A percentile compares a stretch with the other conserved stretches of the same genome.
phyloP scores from a whole-genome alignment of 2,113 vertebrate genomes.

The Pitta sordida region DNA sequence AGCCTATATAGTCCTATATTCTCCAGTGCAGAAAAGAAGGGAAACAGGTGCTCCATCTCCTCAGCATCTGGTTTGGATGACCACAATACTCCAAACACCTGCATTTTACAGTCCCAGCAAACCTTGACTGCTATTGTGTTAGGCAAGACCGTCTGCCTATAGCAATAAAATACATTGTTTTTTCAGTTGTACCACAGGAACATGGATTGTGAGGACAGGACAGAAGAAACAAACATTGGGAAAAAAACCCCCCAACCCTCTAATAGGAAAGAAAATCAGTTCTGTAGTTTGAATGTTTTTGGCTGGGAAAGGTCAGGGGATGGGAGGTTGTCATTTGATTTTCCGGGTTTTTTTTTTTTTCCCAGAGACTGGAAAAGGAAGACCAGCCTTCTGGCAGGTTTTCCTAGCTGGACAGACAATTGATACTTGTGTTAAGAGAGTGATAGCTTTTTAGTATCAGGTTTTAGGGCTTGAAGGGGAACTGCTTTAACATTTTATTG shows the following conservation, averaged over 20 bases:
- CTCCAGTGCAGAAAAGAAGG: constrained; percentile 66
- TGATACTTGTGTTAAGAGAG: background rate
- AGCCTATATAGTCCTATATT: background rate
- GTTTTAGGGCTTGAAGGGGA: constrained; percentile 22
- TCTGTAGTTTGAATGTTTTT: background rate
- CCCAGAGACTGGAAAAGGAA: background rate
- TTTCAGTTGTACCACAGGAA: constrained; percentile 66
- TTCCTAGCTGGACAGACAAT: background rate
- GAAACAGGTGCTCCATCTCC: constrained; percentile 76
- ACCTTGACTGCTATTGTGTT: constrained; percentile 75
- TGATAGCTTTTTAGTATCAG: background rate
- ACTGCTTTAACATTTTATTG: constrained; percentile 1
- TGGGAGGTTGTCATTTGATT: background rate
- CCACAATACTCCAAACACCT: constrained; percentile 77
- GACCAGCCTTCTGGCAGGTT: background rate
- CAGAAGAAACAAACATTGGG: constrained; percentile 61
- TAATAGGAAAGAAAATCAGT: constrained; percentile 22
- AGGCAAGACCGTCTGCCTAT: constrained; percentile 62
- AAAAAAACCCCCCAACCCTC: background rate
- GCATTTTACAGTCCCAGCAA: constrained; percentile 63
- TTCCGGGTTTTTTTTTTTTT: background rate
- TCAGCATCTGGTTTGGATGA: constrained; percentile 78
- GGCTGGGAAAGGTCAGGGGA: background rate
- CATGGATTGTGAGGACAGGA: constrained; percentile 35
- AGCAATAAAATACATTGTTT: constrained; percentile 73